Percentiles rank a stretch among this genome's conserved stretches.
Conservation (phyloP, 2,113 vertebrate species). For the Andinoacara biseriatus region DNA sequence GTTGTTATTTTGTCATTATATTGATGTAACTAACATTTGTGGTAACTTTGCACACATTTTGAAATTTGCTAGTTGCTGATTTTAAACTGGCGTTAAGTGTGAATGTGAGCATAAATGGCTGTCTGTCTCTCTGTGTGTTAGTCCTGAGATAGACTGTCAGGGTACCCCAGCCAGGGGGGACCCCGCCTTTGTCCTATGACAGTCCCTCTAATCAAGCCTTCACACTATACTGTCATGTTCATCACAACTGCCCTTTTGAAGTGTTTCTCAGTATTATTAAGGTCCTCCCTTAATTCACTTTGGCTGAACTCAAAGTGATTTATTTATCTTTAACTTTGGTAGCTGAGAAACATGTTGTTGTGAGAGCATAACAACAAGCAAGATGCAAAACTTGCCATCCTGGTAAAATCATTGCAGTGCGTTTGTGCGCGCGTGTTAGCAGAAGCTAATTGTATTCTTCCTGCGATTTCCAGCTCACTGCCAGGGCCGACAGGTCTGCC, state of each 20-base stretch:
- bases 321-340: no score
- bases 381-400: neutral
- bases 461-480: conserved; percentile 79
- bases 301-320: no score
- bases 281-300: no score
- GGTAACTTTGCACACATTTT: neutral
- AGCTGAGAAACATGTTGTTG: neutral
- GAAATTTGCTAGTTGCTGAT: neutral
- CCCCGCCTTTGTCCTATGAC: neutral
- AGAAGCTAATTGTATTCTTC: neutral
- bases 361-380: neutral
- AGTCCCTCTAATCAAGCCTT: neutral
- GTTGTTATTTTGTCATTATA: neutral
- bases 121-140: neutral
- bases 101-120: neutral
- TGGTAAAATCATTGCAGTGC: neutral
- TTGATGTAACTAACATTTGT: neutral
- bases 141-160: neutral
- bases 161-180: neutral
- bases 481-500: conserved; percentile 85
- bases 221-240: neutral
- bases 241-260: neutral
- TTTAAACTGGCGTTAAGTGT: neutral
- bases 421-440: neutral
- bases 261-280: no score